phyloP scores from a whole-genome alignment of 2,113 vertebrate species.

The Centropus unirufus region DNA sequence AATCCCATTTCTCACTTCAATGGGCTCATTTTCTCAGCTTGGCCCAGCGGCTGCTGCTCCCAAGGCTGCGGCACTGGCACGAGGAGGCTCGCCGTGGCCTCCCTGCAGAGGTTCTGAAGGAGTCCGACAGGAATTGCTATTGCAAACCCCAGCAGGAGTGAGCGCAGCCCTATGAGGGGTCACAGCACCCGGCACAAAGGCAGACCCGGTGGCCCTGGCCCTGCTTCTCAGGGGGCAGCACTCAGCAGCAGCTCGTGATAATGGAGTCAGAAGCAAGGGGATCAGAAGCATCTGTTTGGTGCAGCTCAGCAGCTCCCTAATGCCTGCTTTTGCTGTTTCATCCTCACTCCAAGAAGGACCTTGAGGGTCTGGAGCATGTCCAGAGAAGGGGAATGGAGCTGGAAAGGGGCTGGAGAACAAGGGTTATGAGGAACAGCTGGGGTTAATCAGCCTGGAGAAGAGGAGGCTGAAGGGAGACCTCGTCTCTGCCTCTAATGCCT shows the following conservation, averaged over 20 bases:
- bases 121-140: background rate
- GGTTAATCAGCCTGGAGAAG: too few relatives aligned
- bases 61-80: accelerated
- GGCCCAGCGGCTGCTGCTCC: accelerated
- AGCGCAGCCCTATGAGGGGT: background rate
- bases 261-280: background rate
- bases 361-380: too few relatives aligned
- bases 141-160: background rate
- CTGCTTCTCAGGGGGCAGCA: background rate
- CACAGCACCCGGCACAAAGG: background rate
- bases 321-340: background rate
- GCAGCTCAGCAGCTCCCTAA: background rate
- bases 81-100: background rate
- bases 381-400: too few relatives aligned
- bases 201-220: background rate
- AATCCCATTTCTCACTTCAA: slow-evolving; percentile 17
- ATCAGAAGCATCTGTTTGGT: background rate
- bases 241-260: background rate
- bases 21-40: slow-evolving; percentile 6
- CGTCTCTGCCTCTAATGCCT: too few relatives aligned
- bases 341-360: too few relatives aligned
- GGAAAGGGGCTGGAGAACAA: too few relatives aligned
- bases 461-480: too few relatives aligned
- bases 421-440: too few relatives aligned
- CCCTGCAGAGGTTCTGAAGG: background rate